Percentiles rank a stretch among this genome's conserved stretches.
phyloP scores from a whole-genome alignment of 2,113 vertebrate genomes.

The Chlorodrepanis virens region DNA sequence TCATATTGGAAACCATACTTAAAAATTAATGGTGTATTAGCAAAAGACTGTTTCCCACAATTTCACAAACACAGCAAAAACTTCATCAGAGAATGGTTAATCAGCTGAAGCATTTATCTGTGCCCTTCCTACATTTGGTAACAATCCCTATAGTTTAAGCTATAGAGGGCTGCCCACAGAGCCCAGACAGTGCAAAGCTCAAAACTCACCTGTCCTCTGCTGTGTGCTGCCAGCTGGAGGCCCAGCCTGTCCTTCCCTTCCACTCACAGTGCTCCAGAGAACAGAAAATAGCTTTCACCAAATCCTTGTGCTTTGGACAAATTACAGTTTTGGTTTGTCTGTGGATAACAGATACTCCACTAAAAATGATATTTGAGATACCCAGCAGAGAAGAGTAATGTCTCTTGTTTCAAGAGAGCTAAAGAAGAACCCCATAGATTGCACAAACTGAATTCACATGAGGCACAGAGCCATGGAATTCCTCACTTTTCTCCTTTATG shows the following conservation, averaged over 20 bases:
- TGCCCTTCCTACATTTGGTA: background rate
- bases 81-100: background rate
- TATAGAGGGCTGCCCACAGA: no score
- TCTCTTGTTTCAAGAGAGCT: background rate
- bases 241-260: background rate
- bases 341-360: background rate
- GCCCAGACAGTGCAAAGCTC: background rate
- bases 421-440: background rate
- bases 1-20: constrained; percentile 45
- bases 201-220: background rate
- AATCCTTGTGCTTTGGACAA: background rate
- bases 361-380: background rate
- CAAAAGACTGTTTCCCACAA: background rate
- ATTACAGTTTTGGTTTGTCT: background rate
- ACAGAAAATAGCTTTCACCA: background rate
- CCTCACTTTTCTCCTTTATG: background rate
- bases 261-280: background rate
- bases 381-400: background rate
- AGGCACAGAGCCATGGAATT: background rate
- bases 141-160: background rate
- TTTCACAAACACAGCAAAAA: constrained; percentile 26
- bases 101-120: background rate
- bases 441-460: background rate
- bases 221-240: background rate
- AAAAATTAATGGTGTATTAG: constrained; percentile 58